Conservation (phyloP, 2,888 invertebrate genomes). For the Lithosia quadra region DNA sequence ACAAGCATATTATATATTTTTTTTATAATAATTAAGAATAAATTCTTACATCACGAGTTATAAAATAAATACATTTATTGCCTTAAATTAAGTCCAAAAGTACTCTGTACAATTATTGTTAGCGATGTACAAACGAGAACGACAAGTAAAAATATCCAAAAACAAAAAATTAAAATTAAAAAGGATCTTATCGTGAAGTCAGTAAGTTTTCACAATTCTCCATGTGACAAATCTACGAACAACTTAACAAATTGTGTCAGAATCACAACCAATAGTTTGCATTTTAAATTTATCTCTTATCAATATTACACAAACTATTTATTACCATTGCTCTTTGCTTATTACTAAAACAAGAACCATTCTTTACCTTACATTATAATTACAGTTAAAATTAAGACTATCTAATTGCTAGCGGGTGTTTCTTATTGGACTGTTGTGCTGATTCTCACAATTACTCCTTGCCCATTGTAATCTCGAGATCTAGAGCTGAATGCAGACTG, state of each 20-base stretch:
- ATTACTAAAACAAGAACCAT: slow-evolving; percentile 86
- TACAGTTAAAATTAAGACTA: slow-evolving; percentile 85
- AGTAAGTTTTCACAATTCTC: slow-evolving; percentile 74
- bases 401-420: slow-evolving; percentile 85
- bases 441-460: slow-evolving; percentile 67
- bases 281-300: slow-evolving; percentile 85
- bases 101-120: slow-evolving; percentile 87
- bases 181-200: slow-evolving; percentile 78
- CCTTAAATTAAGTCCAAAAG: slow-evolving; percentile 87
- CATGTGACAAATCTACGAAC: slow-evolving; percentile 80
- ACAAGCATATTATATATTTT: slow-evolving; percentile 87
- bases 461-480: slow-evolving; percentile 68
- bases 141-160: slow-evolving; percentile 82
- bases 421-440: slow-evolving; percentile 80
- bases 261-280: slow-evolving; percentile 87
- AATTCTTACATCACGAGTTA: slow-evolving; percentile 87
- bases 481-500: slow-evolving; percentile 60
- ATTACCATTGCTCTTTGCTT: slow-evolving; percentile 87
- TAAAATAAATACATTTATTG: slow-evolving; percentile 88
- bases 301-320: slow-evolving; percentile 86
- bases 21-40: slow-evolving; percentile 87
- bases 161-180: slow-evolving; percentile 73
- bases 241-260: slow-evolving; percentile 87
- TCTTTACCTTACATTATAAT: slow-evolving; percentile 85
- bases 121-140: slow-evolving; percentile 87